These are phyloP conservation scores for Ammodramus savannarum DNA, from an alignment of 2,113 vertebrate genomes.

Conservation along the genomic window DNA sequence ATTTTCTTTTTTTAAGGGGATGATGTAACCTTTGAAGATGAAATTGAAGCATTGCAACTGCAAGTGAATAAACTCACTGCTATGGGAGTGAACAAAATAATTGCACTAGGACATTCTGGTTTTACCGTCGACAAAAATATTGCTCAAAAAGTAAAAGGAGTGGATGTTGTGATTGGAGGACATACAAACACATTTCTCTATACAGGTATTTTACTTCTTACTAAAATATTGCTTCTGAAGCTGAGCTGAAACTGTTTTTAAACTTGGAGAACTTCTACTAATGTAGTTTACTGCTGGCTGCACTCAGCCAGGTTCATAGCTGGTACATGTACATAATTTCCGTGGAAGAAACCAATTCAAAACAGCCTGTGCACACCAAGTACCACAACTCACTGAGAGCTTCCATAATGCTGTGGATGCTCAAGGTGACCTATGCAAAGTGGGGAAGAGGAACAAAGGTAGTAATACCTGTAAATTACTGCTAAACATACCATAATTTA, in stretches of 20 bases:
- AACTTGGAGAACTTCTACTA: neutral
- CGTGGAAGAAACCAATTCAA: neutral
- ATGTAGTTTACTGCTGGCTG: neutral
- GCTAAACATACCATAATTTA: neutral
- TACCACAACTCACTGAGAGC: neutral
- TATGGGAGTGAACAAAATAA: slow-evolving; percentile 86
- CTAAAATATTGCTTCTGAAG: neutral
- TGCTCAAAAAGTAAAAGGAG: slow-evolving; percentile 83
- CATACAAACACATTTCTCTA: slow-evolving; percentile 94
- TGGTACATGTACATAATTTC: neutral
- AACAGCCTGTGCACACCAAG: neutral
- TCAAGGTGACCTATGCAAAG: neutral
- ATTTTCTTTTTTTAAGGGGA: slow-evolving; percentile 64
- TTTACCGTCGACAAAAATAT: slow-evolving; percentile 83
- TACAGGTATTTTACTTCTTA: slow-evolving; percentile 77
- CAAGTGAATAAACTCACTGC: slow-evolving; percentile 82
- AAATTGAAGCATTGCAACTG: slow-evolving; percentile 80
- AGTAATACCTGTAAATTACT: neutral
- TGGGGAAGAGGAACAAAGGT: neutral
- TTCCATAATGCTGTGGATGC: neutral
- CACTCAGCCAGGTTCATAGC: neutral
- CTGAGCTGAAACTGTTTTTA: neutral
- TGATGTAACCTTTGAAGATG: slow-evolving; percentile 82
- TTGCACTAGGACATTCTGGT: slow-evolving; percentile 93
- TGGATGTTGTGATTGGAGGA: slow-evolving; percentile 92